Base-by-base conservation (phyloP, 2,888 invertebrate genomes). In the Ethmia dodecea region DNA sequence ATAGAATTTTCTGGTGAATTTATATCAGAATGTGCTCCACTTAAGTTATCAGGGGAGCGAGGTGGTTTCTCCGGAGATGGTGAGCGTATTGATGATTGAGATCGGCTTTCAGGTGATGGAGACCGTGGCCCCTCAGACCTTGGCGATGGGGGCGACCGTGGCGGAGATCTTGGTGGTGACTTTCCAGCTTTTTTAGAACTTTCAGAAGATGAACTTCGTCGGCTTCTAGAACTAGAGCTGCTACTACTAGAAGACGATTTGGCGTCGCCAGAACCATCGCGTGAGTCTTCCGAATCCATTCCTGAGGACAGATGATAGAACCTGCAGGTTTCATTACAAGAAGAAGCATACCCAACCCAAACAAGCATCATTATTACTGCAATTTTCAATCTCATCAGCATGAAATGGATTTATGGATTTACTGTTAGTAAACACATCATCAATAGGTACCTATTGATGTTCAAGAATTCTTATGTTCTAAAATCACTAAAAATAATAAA, bases 211-310 rank as follows among this genome's bases (percentile, higher is more conserved):
- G 86, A 78, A 49, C 81, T 80, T 41, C 74, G 61, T 43, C 76
- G 60, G 52, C 84, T 83, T 43, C 81, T 71, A 29, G 83, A 84
- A 51, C 75, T 76, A 40, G 84, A 74, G 50, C 86, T 86, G 71
- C 84, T 84, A 63, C 83, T 81, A 66, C 83, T 83, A 42, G 86
- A 79, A 49, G 86, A 76, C 47, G 84, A 73, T 39, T 66, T 73
- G 51, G 64, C 70, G 65, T 76, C 67, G 52, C 73, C 67, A 53
- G 61, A 57, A 52, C 74, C 86, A 75, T 88, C 89, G 53, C 81
- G 77, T 45, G 89, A 89, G 66, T 89, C 89, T 69, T 89, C 89
- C 12, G 89, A 89, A 67, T 89, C 89, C 89, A 89, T 89, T 54
- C 67, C 86, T 86, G 80, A 42, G 73, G 77, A 59, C 46, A 71